A percentile compares a stretch with the other conserved stretches of the same genome.
Evolutionary conservation across 2,888 invertebrate genomes (phyloP).

Genomic region (Spilosoma lubricipeda): DNA sequence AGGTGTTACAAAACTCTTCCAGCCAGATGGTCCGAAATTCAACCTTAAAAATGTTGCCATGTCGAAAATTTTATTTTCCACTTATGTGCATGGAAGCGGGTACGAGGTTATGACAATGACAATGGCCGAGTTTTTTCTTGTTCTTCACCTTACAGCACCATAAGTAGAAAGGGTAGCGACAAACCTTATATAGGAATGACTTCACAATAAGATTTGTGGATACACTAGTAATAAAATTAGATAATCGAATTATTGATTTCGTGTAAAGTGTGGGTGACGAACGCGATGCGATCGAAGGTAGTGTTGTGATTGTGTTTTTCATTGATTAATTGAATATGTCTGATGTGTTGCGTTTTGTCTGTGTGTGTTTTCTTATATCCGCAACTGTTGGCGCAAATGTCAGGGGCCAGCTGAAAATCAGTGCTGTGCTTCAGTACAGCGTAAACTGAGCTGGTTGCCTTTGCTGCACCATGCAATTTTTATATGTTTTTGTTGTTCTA

Average conservation of each 20-base stretch:
- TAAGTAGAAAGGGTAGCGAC: slow-evolving; percentile 71
- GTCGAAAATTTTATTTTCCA: slow-evolving; percentile 56
- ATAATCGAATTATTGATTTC: slow-evolving; percentile 31
- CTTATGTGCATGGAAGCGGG: slow-evolving; percentile 48
- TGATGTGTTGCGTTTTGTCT: no score
- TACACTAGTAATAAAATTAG: slow-evolving; percentile 35
- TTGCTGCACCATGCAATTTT: no score
- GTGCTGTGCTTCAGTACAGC: no score
- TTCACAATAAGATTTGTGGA: slow-evolving; percentile 26
- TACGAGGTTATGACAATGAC: slow-evolving; percentile 71
- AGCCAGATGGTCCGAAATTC: slow-evolving; percentile 37
- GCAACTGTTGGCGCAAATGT: no score
- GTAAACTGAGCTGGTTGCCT: no score
- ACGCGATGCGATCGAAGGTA: neutral
- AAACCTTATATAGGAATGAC: slow-evolving; percentile 62
- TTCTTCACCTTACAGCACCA: slow-evolving; percentile 73
- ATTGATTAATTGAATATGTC: neutral
- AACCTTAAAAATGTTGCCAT: slow-evolving; percentile 31
- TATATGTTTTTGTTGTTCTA: no score
- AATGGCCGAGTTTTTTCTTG: slow-evolving; percentile 69
- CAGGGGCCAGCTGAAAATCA: no score
- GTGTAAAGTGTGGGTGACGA: slow-evolving; percentile 3
- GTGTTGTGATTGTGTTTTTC: neutral
- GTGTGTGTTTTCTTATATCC: no score
- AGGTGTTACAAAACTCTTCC: slow-evolving; percentile 25